A percentile compares a stretch with the other conserved stretches of the same genome.
Evolutionary conservation across 2,888 invertebrate genomes (phyloP).

Genomic region (Petrophora chlorosata): DNA sequence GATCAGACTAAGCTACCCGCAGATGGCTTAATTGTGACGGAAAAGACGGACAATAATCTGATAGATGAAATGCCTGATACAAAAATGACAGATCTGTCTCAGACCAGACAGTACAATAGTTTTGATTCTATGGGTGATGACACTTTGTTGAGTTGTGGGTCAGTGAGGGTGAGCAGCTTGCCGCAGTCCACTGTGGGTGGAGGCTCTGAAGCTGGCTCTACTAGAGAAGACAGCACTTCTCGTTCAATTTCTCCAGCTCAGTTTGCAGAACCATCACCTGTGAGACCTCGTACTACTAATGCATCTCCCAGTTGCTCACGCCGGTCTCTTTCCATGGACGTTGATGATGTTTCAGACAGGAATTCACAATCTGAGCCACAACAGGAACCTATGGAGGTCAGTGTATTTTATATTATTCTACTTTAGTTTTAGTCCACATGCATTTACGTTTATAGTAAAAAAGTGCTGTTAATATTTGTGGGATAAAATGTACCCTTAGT

Average conservation of each 20-base stretch:
- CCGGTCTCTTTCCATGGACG: slow-evolving; percentile 77
- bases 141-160: slow-evolving; percentile 72
- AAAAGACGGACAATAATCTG: slow-evolving; percentile 75
- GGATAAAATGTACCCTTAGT: too few relatives aligned
- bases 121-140: slow-evolving; percentile 80
- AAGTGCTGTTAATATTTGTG: not conserved
- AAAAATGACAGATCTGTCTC: slow-evolving; percentile 80
- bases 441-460: not conserved
- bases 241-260: slow-evolving; percentile 76
- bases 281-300: slow-evolving; percentile 62
- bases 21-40: slow-evolving; percentile 77
- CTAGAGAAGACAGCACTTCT: slow-evolving; percentile 73
- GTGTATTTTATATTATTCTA: slow-evolving; percentile 22
- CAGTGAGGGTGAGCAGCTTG: slow-evolving; percentile 69
- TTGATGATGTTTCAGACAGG: slow-evolving; percentile 75
- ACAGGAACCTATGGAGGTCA: slow-evolving; percentile 77
- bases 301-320: slow-evolving; percentile 78
- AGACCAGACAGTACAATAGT: slow-evolving; percentile 77
- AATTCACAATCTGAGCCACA: slow-evolving; percentile 72
- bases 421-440: not conserved
- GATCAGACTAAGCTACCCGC: slow-evolving; percentile 72
- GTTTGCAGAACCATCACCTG: slow-evolving; percentile 76
- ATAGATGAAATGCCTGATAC: slow-evolving; percentile 80
- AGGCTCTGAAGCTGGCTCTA: slow-evolving; percentile 61
- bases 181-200: slow-evolving; percentile 67